Conservation (phyloP, 2,888 invertebrate species). For the Orgyia antiqua region DNA sequence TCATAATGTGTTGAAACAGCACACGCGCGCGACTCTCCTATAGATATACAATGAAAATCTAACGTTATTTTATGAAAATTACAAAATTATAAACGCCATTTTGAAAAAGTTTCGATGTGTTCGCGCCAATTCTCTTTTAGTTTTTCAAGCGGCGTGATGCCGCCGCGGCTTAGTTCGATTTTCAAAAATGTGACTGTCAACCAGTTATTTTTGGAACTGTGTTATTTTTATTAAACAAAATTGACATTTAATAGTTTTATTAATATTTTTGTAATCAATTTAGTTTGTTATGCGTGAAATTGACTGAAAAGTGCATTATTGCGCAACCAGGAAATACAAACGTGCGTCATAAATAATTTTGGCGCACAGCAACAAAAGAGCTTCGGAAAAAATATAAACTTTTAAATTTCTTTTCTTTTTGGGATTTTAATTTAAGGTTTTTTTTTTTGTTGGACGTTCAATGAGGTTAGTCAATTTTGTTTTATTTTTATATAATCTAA, state of each 20-base stretch:
- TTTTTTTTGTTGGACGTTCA: no score
- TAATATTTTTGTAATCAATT: constrained; percentile 28
- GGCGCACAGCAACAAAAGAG: constrained; percentile 25
- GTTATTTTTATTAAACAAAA: constrained; percentile 23
- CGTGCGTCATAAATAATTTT: constrained; percentile 32
- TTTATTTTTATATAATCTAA: background rate
- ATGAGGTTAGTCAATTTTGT: background rate
- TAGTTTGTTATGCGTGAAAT: constrained; percentile 50
- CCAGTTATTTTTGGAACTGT: constrained; percentile 29
- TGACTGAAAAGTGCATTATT: constrained; percentile 50
- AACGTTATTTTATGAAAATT: constrained; percentile 28
- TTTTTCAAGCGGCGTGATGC: constrained; percentile 20
- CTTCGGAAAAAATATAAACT: constrained; percentile 14
- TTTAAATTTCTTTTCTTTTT: constrained; percentile 9
- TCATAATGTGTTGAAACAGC: constrained; percentile 77
- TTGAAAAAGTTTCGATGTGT: constrained; percentile 24
- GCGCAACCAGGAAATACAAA: constrained; percentile 43
- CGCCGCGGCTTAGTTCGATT: constrained; percentile 23
- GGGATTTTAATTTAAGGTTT: no score
- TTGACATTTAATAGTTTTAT: constrained; percentile 20
- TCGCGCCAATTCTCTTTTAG: constrained; percentile 33
- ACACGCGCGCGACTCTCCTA: constrained; percentile 65
- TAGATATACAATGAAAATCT: constrained; percentile 57
- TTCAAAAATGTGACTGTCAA: constrained; percentile 43
- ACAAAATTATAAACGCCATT: constrained; percentile 24